Evolutionary conservation across 1,140 invertebrate genomes (phyloP).

Genomic region (Antheraea mylitta): DNA sequence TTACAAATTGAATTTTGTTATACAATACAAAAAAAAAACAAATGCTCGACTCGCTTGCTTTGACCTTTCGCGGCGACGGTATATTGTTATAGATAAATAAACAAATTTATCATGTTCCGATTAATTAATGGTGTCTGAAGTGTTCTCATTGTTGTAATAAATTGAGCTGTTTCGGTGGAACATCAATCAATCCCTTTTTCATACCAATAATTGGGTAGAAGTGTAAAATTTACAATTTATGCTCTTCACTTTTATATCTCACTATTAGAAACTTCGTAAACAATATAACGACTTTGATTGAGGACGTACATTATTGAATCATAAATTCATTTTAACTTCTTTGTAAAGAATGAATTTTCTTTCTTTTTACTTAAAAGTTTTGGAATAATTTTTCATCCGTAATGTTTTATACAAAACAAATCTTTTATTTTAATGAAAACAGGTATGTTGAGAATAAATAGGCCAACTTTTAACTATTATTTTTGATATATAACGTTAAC

Average conservation of each 20-base stretch:
- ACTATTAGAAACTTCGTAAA: not conserved
- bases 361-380: not conserved
- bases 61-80: not conserved
- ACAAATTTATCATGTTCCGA: constrained; percentile 1
- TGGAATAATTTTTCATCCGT: too few species aligned
- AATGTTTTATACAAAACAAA: too few species aligned
- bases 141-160: constrained; percentile 14
- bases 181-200: constrained; percentile 15
- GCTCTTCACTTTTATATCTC: not conserved
- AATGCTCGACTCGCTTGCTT: not conserved
- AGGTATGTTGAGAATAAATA: too few species aligned
- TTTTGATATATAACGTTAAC: too few species aligned
- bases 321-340: not conserved
- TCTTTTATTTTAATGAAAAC: too few species aligned
- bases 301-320: not conserved
- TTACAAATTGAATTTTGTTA: too few species aligned
- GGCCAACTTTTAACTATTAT: too few species aligned
- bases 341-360: not conserved
- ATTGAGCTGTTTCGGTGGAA: constrained; percentile 14
- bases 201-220: constrained; percentile 12
- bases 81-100: not conserved
- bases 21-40: too few species aligned
- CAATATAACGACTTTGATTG: not conserved
- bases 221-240: constrained; percentile 5
- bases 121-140: constrained; percentile 2